phyloP scores from a whole-genome alignment of 2,113 vertebrate genomes.

The Mohoua ochrocephala region DNA sequence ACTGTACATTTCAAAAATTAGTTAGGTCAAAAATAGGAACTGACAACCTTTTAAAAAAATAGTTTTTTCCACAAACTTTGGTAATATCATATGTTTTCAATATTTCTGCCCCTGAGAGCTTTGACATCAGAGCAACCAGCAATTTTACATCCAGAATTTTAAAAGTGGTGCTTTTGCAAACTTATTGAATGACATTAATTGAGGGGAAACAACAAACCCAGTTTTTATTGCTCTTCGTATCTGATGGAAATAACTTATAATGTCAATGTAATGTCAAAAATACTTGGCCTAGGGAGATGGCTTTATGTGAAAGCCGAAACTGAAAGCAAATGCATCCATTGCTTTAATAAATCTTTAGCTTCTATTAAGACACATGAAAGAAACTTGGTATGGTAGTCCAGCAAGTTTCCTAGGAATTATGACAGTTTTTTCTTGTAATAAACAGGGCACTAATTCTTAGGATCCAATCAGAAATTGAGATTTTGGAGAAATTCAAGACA shows the following conservation, averaged over 20 bases:
- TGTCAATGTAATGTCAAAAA: background rate
- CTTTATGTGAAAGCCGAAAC: background rate
- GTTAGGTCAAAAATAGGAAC: background rate
- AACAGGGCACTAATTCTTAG: background rate
- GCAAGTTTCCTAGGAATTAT: background rate
- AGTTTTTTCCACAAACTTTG: background rate
- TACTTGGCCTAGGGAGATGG: background rate
- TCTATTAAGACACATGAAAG: background rate
- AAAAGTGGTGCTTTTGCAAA: background rate
- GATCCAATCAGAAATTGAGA: background rate
- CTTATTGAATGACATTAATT: background rate
- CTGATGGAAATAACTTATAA: background rate
- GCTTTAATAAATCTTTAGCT: background rate
- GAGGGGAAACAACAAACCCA: background rate
- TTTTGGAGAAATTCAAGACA: background rate
- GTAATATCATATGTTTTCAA: background rate
- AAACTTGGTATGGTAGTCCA: background rate
- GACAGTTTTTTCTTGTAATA: background rate
- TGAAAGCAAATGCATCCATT: background rate
- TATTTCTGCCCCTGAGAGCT: background rate
- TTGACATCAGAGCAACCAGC: background rate
- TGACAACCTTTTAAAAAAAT: background rate
- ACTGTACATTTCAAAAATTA: background rate
- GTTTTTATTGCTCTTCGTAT: background rate
- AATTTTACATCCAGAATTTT: background rate